Base-by-base conservation (phyloP, 1,140 invertebrate genomes). In the Araneus ventricosus region DNA sequence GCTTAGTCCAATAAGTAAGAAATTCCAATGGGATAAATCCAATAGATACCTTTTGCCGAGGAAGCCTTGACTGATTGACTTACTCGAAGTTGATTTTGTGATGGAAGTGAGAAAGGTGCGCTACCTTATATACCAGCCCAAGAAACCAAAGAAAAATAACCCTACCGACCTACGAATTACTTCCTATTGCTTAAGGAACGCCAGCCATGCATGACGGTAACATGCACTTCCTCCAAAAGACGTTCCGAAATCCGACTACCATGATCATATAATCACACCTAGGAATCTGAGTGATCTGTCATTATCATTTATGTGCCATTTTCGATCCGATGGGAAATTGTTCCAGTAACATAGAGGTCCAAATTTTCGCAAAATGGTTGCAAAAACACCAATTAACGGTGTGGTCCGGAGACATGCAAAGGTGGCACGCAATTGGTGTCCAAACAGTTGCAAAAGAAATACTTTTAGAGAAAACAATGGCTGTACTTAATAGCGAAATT, bases 181-280 rank as follows among this genome's bases (percentile, higher is more conserved):
- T 88, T 88, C 86, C 86, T 88, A 88, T 88, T 61, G 24, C 61
- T 70, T n/a, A 39, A 88, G 41, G 86, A 88, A 67, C 22, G 67
- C 61, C 57, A 17, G 10, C 34, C 86, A 88, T n/a, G 86, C 86
- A 34, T 88, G 61, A 88, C 86, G 86, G 39, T 30, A 61, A 61
- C 86, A 20, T 59, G 52, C 86, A 88, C 86, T 88, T 88, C 86
- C 61, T 86, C 45, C 84, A 86, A 86, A 59, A 86, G 84, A 86
- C 52, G 52, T 86, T 86, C n/a, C 20, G 59, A 63, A 63, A 63
- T 63, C 59, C 59, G n/a, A 22, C 24, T 63, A 63, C n/a, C n/a
- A 63, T 63, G 59, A 63, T 63, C 59, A 63, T 52, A 63, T 63
- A 63, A 63, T 63, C 59, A 63, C 59, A 22, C 59, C n/a, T n/a